These are phyloP conservation scores for Vulpes vulpes DNA, from an alignment of 2,113 vertebrate species.

Conservation along the genomic window DNA sequence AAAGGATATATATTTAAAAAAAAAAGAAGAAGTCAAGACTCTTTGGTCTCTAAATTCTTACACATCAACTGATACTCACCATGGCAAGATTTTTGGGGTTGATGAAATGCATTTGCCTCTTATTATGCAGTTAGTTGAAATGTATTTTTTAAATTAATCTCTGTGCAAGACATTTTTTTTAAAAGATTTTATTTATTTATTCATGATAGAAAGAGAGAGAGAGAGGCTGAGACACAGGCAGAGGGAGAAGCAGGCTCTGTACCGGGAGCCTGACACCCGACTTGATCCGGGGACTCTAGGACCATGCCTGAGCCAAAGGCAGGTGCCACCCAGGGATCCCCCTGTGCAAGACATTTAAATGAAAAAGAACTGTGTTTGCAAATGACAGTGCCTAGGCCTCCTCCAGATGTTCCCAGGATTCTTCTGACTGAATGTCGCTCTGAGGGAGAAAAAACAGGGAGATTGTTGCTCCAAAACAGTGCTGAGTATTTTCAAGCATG, in stretches of 20 bases:
- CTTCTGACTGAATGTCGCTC: rapidly evolving
- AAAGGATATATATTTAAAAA: no score
- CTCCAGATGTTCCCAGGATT: not conserved
- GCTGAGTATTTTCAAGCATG: no score
- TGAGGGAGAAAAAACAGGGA: not conserved
- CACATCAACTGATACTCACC: not conserved
- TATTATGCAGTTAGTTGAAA: not conserved
- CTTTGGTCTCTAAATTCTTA: not conserved
- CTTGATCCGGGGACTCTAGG: no score
- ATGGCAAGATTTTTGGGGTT: not conserved
- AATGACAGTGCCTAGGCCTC: not conserved
- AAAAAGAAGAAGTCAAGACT: not conserved
- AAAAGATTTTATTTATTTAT: no score
- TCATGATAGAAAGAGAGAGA: no score
- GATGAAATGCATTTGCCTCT: not conserved
- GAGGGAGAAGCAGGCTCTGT: no score
- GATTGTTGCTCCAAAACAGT: not conserved
- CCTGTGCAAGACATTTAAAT: not conserved
- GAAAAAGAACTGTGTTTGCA: not conserved
- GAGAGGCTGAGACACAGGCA: no score
- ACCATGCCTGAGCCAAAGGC: no score
- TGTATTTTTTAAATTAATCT: not conserved
- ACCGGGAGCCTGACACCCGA: no score
- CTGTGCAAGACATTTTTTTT: not conserved
- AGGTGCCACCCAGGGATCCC: no score